Evolutionary conservation across 2,113 vertebrate species (phyloP), one percentile per base, ranked within the genome.

Genomic region (Petromus typicus): DNA sequence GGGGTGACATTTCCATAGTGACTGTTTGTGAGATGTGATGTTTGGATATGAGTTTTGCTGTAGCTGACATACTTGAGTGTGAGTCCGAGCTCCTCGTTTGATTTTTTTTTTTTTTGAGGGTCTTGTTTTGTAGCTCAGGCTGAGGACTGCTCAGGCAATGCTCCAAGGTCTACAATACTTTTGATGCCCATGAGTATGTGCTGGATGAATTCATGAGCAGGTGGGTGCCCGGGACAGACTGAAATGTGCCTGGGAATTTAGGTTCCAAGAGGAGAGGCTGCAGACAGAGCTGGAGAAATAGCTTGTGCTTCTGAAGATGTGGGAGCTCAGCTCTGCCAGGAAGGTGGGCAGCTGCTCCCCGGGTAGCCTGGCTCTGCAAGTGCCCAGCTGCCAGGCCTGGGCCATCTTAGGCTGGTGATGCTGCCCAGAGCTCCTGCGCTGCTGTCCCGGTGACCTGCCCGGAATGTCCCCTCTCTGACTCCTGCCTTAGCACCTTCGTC

Each of bases 401-500:
- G 92, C 94, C 92, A 90, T 80, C 51, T 56, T 13, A 91, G 92
- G 61, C 37, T n/a, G 4, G 23, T 30, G 85, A 59, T 69, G 57
- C 81, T 0, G 16, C 71, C 54, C 18, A 57, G 90, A 37, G 67
- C 66, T 83, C 63, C 89, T 93, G 78, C 30, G 0, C 85, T 86
- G 57, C 0, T 0, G 64, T 17, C n/a, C 90, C 76, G 66, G 34
- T 89, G 94, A 95, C 81, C n/a, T 0, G 34, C 34, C 76, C 40
- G 79, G 94, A 95, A 97, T 92, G 96, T 86, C n/a, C 54, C 83
- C 79, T 4, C 27, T 91, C 91, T 93, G 1, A 5, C 64, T 85
- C 67, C 48, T 80, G 71, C 37, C 45, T 91, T 66, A 23, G 22
- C 69, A 43, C 37, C 92, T 54, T 27, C 85, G 92, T 93, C 83